Evolutionary conservation across 2,113 vertebrate species (phyloP).

Genomic region (Spilogale gracilis): DNA sequence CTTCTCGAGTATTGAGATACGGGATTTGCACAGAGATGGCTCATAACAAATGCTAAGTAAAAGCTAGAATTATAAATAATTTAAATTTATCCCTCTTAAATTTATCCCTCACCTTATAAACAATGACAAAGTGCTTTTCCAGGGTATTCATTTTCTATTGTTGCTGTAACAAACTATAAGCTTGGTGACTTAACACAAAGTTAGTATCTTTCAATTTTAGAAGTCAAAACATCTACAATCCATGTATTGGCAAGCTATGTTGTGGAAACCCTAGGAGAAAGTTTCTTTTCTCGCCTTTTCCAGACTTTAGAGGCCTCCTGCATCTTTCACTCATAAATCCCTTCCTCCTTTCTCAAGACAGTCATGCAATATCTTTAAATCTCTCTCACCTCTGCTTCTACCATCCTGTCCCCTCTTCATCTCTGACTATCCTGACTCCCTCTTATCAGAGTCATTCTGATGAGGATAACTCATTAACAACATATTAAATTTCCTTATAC

Average conservation of each 20-base stretch:
- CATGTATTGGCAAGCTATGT: background rate
- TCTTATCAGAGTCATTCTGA: background rate
- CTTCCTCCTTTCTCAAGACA: background rate
- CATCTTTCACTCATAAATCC: background rate
- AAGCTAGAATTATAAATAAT: background rate
- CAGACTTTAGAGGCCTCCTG: background rate
- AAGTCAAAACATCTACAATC: background rate
- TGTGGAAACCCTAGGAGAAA: background rate
- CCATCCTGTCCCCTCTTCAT: background rate
- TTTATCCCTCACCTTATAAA: background rate
- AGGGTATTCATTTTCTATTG: background rate
- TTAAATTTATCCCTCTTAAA: background rate
- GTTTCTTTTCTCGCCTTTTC: background rate
- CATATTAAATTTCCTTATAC: background rate
- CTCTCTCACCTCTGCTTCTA: background rate
- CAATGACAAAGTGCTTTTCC: background rate
- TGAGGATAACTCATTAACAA: background rate
- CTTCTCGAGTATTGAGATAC: background rate
- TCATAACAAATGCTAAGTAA: background rate
- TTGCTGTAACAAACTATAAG: background rate
- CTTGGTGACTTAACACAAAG: background rate
- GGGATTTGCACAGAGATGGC: background rate
- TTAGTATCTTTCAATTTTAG: background rate
- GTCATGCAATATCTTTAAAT: background rate
- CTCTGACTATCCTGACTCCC: background rate